Conservation (phyloP, 2,113 vertebrate species). For the Paralichthys olivaceus region DNA sequence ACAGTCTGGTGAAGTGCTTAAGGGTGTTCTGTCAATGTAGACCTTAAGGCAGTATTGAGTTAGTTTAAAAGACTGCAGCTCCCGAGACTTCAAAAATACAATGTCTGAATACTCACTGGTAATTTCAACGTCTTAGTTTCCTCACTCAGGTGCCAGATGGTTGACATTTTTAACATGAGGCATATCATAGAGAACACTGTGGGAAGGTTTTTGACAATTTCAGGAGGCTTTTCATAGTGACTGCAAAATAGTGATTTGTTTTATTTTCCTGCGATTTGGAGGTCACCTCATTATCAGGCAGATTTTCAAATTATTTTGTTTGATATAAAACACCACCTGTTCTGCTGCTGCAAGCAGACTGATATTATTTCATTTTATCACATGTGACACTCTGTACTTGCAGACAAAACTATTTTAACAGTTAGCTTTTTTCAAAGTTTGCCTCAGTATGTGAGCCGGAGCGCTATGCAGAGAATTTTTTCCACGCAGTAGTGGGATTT, state of each 20-base stretch:
- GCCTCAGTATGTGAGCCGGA: neutral
- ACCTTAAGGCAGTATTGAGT: slow-evolving; percentile 1
- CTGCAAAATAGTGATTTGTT: neutral
- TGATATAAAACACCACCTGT: slow-evolving; percentile 51
- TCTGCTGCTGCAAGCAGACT: neutral
- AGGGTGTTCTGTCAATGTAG: slow-evolving; percentile 1
- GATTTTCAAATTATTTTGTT: slow-evolving; percentile 1
- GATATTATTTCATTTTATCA: neutral
- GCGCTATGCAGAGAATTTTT: neutral
- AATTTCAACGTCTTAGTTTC: neutral
- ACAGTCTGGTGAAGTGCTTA: slow-evolving; percentile 15
- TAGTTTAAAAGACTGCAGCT: slow-evolving; percentile 3
- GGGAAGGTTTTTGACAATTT: slow-evolving; percentile 23
- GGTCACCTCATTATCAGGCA: slow-evolving; percentile 1
- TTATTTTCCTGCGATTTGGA: slow-evolving; percentile 16
- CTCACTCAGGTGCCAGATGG: slow-evolving; percentile 29
- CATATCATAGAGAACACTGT: neutral
- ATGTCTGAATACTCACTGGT: neutral
- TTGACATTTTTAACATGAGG: slow-evolving; percentile 8
- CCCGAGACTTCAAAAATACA: neutral
- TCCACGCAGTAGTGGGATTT: neutral
- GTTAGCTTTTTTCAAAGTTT: neutral
- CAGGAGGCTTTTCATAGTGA: neutral
- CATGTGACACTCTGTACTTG: neutral
- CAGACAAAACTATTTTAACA: neutral